Base-by-base conservation (phyloP, 1,140 invertebrate species). In the Anadara kagoshimensis region DNA sequence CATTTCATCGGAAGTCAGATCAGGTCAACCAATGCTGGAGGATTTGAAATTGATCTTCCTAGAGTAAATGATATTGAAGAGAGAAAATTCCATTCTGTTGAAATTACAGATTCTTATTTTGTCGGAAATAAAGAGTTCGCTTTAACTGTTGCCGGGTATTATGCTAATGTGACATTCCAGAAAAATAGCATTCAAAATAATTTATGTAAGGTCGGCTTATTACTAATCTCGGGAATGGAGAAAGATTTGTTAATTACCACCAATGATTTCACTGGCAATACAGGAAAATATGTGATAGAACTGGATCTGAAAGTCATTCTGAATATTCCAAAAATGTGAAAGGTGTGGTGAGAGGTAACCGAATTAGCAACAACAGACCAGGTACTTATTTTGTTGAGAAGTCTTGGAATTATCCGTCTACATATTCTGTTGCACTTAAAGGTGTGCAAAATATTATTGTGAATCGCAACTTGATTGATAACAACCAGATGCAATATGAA, bases 391-490 rank as follows among this genome's bases (percentile, higher is more conserved):
- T 77, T 61, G 16, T 16, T 10, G 36, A 54, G 36, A 47, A 44
- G 7, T 57, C 91, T 90, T 53, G 56, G 24, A 78, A 74, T 91
- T 89, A 69, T 72, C 85, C 80, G 26, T 78, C 69, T 20, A 83
- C 78, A 3, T 97, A 95, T 82, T 94, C 96, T 0, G 92, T 99
- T 18, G 95, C 95, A 11, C 93, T 99, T 76, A 94, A 94, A 87
- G 98, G 98, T 2, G 93, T 99, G 62, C 98, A 99, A 89, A 96
- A 96, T 89, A 94, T 99, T 0, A 93, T 93, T 78, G 92, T 99
- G 0, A 96, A 95, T 64, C 92, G 94, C 77, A 99, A 99, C 91
- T 88, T 98, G 0, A 94, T 99, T 75, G 91, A 93, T n/a, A 99
- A 99, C 90, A 78, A 83, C 5, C 90, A 92, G 14, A 88, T 97